Percentiles rank a stretch among this genome's conserved stretches.
These are phyloP conservation scores for Camponotus pennsylvanicus DNA, from an alignment of 1,140 invertebrate species.

Conservation along the genomic window DNA sequence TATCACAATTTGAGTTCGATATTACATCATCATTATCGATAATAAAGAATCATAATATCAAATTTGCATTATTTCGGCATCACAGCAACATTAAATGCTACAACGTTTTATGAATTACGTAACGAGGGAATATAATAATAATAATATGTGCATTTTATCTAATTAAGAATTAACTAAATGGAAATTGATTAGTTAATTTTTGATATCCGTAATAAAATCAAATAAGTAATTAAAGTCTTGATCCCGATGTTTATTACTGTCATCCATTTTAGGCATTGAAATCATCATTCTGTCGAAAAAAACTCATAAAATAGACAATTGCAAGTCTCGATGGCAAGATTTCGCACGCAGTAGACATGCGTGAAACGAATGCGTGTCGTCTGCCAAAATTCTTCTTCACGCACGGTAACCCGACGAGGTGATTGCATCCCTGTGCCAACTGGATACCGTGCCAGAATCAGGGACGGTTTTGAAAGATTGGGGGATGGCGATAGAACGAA, in stretches of 20 bases:
- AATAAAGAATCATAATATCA: slow-evolving; percentile 5
- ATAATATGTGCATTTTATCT: background rate
- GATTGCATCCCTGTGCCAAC: slow-evolving; percentile 81
- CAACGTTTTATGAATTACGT: background rate
- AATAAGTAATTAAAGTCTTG: background rate
- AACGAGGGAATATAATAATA: background rate
- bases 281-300: background rate
- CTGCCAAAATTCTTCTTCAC: slow-evolving; percentile 81
- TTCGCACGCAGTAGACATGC: slow-evolving; percentile 23
- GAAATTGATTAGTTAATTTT: background rate
- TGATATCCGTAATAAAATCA: background rate
- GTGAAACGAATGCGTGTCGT: slow-evolving; percentile 72
- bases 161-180: background rate
- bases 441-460: slow-evolving; percentile 79
- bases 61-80: background rate
- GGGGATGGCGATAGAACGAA: slow-evolving; percentile 40
- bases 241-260: background rate
- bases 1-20: background rate
- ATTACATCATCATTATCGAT: background rate
- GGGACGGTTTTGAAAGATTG: slow-evolving; percentile 20
- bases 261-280: background rate
- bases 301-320: background rate
- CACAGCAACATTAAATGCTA: background rate
- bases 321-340: slow-evolving; percentile 7
- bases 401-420: slow-evolving; percentile 78